These are phyloP conservation scores for Yponomeuta cagnagella DNA, from an alignment of 2,888 invertebrate genomes.

Conservation along the genomic window DNA sequence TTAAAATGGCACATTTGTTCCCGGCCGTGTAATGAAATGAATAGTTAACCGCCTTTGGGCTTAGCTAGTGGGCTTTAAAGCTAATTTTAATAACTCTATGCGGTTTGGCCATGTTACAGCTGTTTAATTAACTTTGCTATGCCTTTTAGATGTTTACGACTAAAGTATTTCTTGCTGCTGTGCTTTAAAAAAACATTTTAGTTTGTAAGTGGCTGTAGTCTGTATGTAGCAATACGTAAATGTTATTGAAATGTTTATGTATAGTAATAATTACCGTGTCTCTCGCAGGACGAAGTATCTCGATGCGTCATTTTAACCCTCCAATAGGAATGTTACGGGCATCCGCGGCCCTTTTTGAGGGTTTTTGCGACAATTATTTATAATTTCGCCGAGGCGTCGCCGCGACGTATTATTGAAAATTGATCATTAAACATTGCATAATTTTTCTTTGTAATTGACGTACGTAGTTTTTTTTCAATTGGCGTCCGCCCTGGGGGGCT, in stretches of 20 bases:
- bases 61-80: neutral
- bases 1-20: slow-evolving; percentile 13
- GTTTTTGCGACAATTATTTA: slow-evolving; percentile 13
- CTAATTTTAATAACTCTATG: neutral
- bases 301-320: slow-evolving; percentile 6
- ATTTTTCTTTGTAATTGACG: neutral
- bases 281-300: neutral
- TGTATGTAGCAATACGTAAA: no score
- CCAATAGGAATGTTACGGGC: slow-evolving; percentile 7
- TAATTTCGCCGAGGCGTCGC: slow-evolving; percentile 3
- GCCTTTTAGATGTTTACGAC: neutral
- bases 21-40: neutral
- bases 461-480: neutral
- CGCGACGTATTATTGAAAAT: slow-evolving; percentile 8
- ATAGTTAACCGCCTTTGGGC: neutral
- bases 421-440: neutral
- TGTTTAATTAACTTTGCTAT: neutral
- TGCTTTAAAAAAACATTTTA: neutral
- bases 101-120: neutral
- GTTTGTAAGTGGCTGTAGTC: neutral
- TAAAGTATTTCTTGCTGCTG: neutral
- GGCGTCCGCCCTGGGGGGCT: neutral
- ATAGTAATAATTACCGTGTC: neutral
- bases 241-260: no score
- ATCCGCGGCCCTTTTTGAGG: slow-evolving; percentile 9